phyloP scores from a whole-genome alignment of 2,113 vertebrate species.

The Desmodus rotundus region DNA sequence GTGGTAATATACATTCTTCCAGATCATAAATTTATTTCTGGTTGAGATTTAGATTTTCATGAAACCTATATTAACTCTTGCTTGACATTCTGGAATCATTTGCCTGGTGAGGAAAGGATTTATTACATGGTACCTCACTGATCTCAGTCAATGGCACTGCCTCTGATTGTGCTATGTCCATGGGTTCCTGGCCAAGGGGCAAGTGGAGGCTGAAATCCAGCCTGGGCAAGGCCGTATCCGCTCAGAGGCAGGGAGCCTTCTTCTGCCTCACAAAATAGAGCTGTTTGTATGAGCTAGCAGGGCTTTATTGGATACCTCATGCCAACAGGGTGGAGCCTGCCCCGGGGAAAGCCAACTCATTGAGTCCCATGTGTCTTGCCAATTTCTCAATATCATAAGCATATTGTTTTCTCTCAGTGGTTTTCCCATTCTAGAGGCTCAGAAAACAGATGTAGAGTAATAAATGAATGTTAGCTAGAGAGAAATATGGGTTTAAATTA shows the following conservation, averaged over 20 bases:
- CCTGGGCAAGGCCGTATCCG: background rate
- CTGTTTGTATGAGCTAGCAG: background rate
- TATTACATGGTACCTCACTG: background rate
- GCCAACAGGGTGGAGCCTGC: constrained; percentile 3
- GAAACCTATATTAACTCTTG: constrained; percentile 5
- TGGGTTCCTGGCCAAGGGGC: background rate
- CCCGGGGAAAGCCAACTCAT: background rate
- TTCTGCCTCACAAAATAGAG: background rate
- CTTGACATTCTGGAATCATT: background rate
- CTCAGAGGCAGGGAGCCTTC: background rate
- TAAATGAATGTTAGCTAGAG: background rate
- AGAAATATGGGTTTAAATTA: background rate
- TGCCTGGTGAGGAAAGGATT: background rate
- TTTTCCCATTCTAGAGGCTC: background rate
- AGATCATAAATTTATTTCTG: background rate
- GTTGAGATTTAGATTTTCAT: background rate
- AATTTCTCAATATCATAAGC: background rate
- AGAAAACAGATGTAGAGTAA: background rate
- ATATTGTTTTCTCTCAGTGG: background rate
- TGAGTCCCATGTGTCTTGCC: background rate
- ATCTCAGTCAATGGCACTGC: background rate
- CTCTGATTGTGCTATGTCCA: background rate
- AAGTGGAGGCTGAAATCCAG: background rate
- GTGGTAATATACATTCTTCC: background rate
- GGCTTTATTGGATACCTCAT: background rate